Evolutionary conservation across 2,888 invertebrate species (phyloP), one percentile per base, ranked within the genome.

Genomic region (Pyrrhia umbra): DNA sequence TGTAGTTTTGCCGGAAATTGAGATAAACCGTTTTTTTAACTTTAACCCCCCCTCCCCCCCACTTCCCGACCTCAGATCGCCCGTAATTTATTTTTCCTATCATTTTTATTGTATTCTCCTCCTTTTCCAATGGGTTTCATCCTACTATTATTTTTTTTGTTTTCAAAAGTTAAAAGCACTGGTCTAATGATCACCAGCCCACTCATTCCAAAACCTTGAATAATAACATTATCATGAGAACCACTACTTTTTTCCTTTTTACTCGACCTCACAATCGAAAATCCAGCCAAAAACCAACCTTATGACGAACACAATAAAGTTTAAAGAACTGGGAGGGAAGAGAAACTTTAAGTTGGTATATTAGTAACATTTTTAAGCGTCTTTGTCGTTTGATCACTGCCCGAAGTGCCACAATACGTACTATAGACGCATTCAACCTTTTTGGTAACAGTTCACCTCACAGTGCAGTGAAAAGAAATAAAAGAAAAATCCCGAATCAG

Each of bases 151-250:
- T n/a, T n/a, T n/a, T n/a, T n/a, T n/a, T n/a, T n/a, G n/a, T n/a
- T n/a, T n/a, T n/a, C n/a, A n/a, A n/a, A n/a, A n/a, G n/a, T n/a
- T n/a, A n/a, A n/a, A n/a, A n/a, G n/a, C n/a, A n/a, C n/a, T n/a
- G n/a, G n/a, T n/a, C n/a, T n/a, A n/a, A n/a, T 92, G 93, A 93
- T 92, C 92, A 87, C 86, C 89, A 86, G 86, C 92, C 92, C 92
- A 93, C 92, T 92, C 92, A 85, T 81, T 72, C 83, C 75, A 77
- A 83, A 88, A 88, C 87, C 84, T 88, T 90, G 86, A 93, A 93
- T 91, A 90, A 91, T 93, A 93, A 92, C 92, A 92, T 92, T 92
- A 92, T 92, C 92, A 92, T 88, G 86, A 84, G 87, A 88, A 89
- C 84, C 80, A 79, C 79, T 81, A 81, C 73, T 79, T 81, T 80